Percentiles rank a stretch among this genome's conserved stretches.
Evolutionary conservation across 2,113 vertebrate species (phyloP).

Genomic region (Protobothrops mucrosquamatus): DNA sequence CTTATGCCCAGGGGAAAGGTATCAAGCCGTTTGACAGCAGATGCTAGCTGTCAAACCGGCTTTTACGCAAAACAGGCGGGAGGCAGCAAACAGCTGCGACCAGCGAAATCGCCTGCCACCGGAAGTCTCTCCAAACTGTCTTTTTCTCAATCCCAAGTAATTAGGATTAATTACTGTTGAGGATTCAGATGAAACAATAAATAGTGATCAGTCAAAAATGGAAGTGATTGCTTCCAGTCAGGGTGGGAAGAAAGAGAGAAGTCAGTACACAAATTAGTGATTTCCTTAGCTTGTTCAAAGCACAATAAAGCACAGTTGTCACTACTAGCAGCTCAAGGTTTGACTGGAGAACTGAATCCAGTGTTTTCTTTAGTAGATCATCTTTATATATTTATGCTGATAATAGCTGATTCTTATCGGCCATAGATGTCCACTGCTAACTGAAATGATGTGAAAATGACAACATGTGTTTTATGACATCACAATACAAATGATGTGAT

Average conservation of each 20-base stretch:
- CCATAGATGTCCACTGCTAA: not conserved
- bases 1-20: too few species aligned
- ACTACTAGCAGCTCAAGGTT: not conserved
- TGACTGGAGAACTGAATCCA: conserved; percentile 2
- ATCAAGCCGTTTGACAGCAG: too few species aligned
- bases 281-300: not conserved
- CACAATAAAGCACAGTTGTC: not conserved
- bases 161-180: not conserved
- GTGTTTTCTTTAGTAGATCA: not conserved
- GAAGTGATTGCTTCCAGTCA: not conserved
- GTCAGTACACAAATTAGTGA: not conserved
- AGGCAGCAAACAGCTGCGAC: too few species aligned
- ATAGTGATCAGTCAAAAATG: not conserved
- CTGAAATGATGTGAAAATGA: not conserved
- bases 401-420: not conserved
- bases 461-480: not conserved
- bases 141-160: not conserved
- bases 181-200: not conserved
- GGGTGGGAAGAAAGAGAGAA: not conserved
- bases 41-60: too few species aligned
- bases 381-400: not conserved
- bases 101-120: too few species aligned
- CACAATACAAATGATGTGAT: not conserved
- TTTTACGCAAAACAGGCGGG: too few species aligned
- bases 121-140: not conserved